Base-by-base conservation (phyloP, 2,888 invertebrate species). In the Drosophila siamana region DNA sequence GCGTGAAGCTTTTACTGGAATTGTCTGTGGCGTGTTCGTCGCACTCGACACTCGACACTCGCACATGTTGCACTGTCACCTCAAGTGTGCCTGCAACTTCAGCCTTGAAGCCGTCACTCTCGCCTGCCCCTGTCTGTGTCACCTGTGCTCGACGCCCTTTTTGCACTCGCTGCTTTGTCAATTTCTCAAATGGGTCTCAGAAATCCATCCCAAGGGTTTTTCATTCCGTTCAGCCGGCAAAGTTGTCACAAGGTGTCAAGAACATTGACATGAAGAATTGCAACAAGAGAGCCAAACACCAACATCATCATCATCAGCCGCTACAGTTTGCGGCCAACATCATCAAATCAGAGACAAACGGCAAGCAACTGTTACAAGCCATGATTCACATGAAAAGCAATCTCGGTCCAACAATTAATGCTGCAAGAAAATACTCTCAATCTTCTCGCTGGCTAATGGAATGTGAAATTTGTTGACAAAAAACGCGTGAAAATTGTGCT, bases 51-150 rank as follows among this genome's bases (percentile, higher is more conserved):
- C 19, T 69, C n/a, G 77, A 65, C 74, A 66, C 61, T 69, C 69
- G 62, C 83, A 82, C 82, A 83, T 84, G 83, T 88, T 83, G 86
- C 88, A 75, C 69, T 84, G 83, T 86, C 83, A 88, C 57, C 84
- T 77, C 65, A 66, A 84, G 86, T 77, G 83, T 56, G 22, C 41
- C 46, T n/a, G 22, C 33, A 65, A 40, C 64, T 44, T 40, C 41
- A 63, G 41, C 51, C 30, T 33, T 52, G 38, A 41, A 48, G 56
- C 51, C 22, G 68, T 55, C n/a, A n/a, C 33, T 5, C n/a, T 36
- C 33, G 1, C 26, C n/a, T 2, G 4, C 33, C 33, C 15, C 15
- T 15, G 7, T 38, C 64, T 52, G 22, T 60, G 43, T 63, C 77
- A 87, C 72, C 82, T 85, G 77, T 77, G 78, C 51, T 22, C 13